Percentiles rank a stretch among this genome's conserved stretches.
Evolutionary conservation across 2,888 invertebrate genomes (phyloP).

Genomic region (Acanthosepion esculentum): DNA sequence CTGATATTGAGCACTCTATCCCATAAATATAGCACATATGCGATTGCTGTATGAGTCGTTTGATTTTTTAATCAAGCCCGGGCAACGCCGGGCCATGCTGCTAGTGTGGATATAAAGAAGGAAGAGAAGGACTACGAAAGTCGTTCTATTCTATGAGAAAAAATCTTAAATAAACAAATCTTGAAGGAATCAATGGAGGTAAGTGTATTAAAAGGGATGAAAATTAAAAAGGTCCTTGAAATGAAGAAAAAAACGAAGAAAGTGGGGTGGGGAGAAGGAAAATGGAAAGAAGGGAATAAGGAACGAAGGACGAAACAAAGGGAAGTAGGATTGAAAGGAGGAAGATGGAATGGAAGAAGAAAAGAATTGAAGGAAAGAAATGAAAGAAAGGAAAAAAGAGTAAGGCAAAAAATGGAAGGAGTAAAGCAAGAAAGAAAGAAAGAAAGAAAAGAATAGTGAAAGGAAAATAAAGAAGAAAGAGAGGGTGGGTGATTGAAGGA

Average conservation of each 20-base stretch:
- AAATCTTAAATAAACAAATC: too few species aligned
- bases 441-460: slow-evolving; percentile 4
- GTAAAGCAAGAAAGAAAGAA: background rate
- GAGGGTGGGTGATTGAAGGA: slow-evolving; percentile 24
- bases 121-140: too few species aligned
- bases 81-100: too few species aligned
- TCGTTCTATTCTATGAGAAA: too few species aligned
- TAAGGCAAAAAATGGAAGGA: background rate
- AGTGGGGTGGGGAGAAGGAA: background rate
- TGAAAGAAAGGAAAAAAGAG: background rate
- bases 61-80: too few species aligned
- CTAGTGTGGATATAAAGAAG: too few species aligned
- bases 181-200: too few species aligned
- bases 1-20: too few species aligned
- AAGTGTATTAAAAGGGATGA: too few species aligned
- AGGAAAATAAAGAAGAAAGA: background rate
- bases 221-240: background rate
- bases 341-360: background rate
- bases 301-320: slow-evolving; percentile 45
- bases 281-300: slow-evolving; percentile 38
- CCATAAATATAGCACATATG: too few species aligned
- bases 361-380: background rate
- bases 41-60: too few species aligned
- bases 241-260: background rate
- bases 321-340: background rate